A percentile compares a stretch with the other conserved stretches of the same genome.
These are phyloP conservation scores for Leptonema lineaticorne DNA, from an alignment of 1,140 invertebrate species.

Conservation along the genomic window DNA sequence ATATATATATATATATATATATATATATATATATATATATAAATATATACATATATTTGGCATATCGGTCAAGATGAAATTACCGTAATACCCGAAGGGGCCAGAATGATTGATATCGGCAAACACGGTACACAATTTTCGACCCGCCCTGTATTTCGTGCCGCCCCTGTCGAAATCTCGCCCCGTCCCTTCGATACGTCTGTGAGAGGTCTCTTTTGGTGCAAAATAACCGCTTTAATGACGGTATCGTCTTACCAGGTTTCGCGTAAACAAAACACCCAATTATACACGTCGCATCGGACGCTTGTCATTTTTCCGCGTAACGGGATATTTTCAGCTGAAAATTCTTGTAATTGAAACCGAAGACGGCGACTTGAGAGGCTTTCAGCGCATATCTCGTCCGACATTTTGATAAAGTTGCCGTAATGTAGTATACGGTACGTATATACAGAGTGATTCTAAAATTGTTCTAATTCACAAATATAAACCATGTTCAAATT, in stretches of 20 bases:
- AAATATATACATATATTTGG: background rate
- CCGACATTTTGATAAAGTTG: too few relatives aligned
- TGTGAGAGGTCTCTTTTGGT: background rate
- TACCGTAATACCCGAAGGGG: constrained; percentile 35
- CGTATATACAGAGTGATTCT: too few relatives aligned
- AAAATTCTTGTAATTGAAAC: background rate
- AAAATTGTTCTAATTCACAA: too few relatives aligned
- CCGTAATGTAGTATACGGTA: too few relatives aligned
- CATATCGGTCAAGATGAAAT: constrained; percentile 36
- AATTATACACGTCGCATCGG: constrained; percentile 34
- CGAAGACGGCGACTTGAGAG: too few relatives aligned
- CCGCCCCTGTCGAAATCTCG: background rate
- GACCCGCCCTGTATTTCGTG: too few relatives aligned
- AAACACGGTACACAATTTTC: constrained; percentile 29
- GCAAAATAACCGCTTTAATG: constrained; percentile 12
- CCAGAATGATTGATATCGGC: constrained; percentile 37
- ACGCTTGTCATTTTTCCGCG: constrained; percentile 31
- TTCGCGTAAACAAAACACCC: constrained; percentile 24
- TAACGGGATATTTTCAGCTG: too few relatives aligned
- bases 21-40: background rate
- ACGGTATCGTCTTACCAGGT: constrained; percentile 14
- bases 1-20: background rate
- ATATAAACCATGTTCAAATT: too few relatives aligned
- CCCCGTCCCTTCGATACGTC: background rate
- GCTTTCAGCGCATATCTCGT: too few relatives aligned